Percentiles rank a stretch among this genome's conserved stretches.
Evolutionary conservation across 37 sponge, comb jelly and placozoan genomes (phyloP).

Genomic region (Cliona cf. orientalis): DNA sequence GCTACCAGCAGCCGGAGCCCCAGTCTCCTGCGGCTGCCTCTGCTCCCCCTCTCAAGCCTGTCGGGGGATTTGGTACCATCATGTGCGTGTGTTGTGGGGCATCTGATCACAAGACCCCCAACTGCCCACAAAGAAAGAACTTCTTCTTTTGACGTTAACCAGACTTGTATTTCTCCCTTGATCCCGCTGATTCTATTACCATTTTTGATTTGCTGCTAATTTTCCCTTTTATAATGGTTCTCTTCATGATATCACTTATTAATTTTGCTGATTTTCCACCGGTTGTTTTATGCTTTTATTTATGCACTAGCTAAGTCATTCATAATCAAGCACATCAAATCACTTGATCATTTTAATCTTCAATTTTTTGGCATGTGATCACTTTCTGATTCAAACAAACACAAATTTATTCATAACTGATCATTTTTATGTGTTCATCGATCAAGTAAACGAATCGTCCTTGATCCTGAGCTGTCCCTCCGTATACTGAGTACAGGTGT

Average conservation of each 20-base stretch:
- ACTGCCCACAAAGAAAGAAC: background rate
- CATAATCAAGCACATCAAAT: no score
- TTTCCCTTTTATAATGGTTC: background rate
- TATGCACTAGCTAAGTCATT: no score
- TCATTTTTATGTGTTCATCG: background rate
- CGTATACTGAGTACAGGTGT: background rate
- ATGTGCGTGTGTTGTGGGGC: constrained; percentile 15
- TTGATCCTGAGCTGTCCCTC: background rate
- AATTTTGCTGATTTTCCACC: background rate
- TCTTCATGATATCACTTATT: background rate
- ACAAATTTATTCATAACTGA: background rate
- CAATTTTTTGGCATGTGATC: no score
- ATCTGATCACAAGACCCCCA: background rate
- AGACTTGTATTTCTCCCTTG: no score
- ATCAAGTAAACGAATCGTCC: background rate
- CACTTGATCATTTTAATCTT: no score
- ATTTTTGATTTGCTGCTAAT: background rate
- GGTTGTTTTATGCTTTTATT: background rate
- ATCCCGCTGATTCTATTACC: no score
- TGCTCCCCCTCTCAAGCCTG: background rate
- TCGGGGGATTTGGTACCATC: constrained; percentile 29
- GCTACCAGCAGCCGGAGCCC: background rate
- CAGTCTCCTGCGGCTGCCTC: background rate
- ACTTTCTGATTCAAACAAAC: no score
- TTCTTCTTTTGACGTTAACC: background rate